Percentiles rank a stretch among this genome's conserved stretches.
These are phyloP conservation scores for Hypomesus transpacificus DNA, from an alignment of 2,113 vertebrate genomes.

Conservation along the genomic window DNA sequence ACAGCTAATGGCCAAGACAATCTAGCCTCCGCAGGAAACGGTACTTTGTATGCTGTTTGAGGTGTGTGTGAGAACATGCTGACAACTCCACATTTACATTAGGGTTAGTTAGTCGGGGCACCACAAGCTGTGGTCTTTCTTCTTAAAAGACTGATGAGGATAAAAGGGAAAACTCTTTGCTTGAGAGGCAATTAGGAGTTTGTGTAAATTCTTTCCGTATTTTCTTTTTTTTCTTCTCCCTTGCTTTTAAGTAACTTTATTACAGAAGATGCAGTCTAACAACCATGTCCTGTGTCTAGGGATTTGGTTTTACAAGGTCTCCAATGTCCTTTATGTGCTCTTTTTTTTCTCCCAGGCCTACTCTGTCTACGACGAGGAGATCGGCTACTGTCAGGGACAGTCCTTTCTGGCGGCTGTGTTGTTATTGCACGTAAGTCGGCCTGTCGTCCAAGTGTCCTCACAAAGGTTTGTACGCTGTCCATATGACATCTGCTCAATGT, in stretches of 20 bases:
- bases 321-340: neutral
- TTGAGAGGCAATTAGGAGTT: no score
- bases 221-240: no score
- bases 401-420: slow-evolving; percentile 96
- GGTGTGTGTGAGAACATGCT: neutral
- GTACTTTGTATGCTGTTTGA: slow-evolving; percentile 2
- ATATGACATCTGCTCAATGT: neutral
- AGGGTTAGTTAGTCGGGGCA: neutral
- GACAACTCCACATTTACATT: neutral
- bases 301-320: neutral
- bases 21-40: neutral
- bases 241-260: no score
- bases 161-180: no score
- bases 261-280: no score
- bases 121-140: no score
- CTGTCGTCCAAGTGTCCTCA: neutral
- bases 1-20: neutral
- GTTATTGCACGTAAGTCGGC: slow-evolving; percentile 89
- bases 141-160: no score
- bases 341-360: slow-evolving; percentile 79
- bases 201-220: no score
- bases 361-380: slow-evolving; percentile 96
- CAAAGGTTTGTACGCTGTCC: neutral
- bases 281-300: no score
- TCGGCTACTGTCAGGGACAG: slow-evolving; percentile 98